Percentiles rank a stretch among this genome's conserved stretches.
These are phyloP conservation scores for Tupaia chinensis DNA, from an alignment of 2,113 vertebrate species.

Conservation along the genomic window DNA sequence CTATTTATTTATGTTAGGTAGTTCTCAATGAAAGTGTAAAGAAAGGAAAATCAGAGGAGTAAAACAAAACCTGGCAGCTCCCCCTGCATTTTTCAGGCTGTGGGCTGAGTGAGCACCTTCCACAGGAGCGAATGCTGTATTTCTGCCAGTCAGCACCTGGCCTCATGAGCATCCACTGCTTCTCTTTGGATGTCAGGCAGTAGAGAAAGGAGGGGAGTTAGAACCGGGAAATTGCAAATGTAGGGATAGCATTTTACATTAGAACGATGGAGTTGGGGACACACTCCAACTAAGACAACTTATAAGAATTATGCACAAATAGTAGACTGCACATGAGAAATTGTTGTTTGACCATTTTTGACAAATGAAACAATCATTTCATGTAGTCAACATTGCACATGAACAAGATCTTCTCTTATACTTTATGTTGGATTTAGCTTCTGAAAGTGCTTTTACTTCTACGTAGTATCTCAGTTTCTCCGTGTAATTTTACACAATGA, in stretches of 20 bases:
- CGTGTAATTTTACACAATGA: neutral
- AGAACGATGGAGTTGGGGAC: neutral
- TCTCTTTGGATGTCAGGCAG: neutral
- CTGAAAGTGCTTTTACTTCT: slow-evolving; percentile 9
- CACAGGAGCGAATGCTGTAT: neutral
- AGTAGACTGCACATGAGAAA: neutral
- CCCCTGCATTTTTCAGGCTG: neutral
- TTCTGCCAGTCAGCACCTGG: neutral
- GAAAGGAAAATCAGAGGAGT: neutral
- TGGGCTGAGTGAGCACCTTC: neutral
- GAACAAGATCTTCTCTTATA: neutral
- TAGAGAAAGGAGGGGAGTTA: neutral
- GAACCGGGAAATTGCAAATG: neutral
- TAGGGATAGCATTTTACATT: neutral
- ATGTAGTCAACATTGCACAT: neutral
- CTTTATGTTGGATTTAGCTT: slow-evolving; percentile 26
- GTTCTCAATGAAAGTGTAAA: neutral
- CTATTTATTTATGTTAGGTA: slow-evolving; percentile 15
- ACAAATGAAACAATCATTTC: neutral
- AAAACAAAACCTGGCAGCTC: neutral
- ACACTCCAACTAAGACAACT: slow-evolving; percentile 36
- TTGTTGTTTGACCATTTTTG: neutral
- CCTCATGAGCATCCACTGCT: neutral
- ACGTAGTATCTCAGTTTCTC: neutral
- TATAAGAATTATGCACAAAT: slow-evolving; percentile 39